Conservation (phyloP, 2,888 invertebrate genomes). For the Mycalesis mineus region DNA sequence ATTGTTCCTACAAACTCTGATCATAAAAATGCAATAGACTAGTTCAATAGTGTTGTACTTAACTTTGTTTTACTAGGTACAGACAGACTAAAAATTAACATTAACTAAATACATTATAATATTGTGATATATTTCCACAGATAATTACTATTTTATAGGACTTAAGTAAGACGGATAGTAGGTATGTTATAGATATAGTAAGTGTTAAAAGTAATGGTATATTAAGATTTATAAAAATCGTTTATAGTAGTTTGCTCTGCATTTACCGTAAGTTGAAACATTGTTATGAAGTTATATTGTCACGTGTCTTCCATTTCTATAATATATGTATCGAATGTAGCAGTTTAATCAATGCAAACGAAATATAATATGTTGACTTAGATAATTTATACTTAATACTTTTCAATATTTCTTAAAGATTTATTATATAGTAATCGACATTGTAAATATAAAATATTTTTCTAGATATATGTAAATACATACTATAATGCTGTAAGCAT, state of each 20-base stretch:
- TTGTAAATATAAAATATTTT: constrained; percentile 18
- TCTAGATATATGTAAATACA: constrained; percentile 47
- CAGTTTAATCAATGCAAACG: constrained; percentile 3
- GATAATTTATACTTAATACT: constrained; percentile 13
- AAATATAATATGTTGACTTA: constrained; percentile 9
- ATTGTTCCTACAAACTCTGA: constrained; percentile 70
- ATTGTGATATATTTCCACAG: constrained; percentile 71
- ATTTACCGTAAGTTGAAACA: constrained; percentile 25
- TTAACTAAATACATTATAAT: constrained; percentile 37
- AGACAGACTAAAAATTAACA: constrained; percentile 40
- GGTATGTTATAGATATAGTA: constrained; percentile 26
- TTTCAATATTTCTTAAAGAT: background rate
- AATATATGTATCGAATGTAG: constrained; percentile 16
- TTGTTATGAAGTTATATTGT: constrained; percentile 27
- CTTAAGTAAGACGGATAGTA: constrained; percentile 47
- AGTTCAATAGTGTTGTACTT: constrained; percentile 67
- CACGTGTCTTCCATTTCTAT: constrained; percentile 37
- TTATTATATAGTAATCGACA: constrained; percentile 6
- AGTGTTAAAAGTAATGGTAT: constrained; percentile 22
- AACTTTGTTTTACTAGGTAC: constrained; percentile 49
- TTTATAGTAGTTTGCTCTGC: constrained; percentile 26
- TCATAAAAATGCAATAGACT: constrained; percentile 56
- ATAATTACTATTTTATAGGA: constrained; percentile 35
- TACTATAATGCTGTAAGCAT: constrained; percentile 68
- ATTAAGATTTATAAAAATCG: constrained; percentile 28